phyloP scores from a whole-genome alignment of 2,797 vertebrate species.

The Pitangus sulphuratus region DNA sequence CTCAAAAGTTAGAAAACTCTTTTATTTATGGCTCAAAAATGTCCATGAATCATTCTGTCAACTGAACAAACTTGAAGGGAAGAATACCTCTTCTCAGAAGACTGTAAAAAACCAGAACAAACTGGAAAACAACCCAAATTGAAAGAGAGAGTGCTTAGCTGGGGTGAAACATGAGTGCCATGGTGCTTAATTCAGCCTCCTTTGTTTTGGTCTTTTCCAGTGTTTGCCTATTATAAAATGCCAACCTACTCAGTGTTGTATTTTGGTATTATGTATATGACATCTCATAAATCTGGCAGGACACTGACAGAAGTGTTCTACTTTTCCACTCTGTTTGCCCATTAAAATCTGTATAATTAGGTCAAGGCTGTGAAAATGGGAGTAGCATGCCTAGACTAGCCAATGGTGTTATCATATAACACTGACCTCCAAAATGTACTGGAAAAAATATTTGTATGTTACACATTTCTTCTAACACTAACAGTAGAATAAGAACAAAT shows the following conservation, averaged over 20 bases:
- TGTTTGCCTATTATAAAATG: neutral
- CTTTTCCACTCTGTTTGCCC: neutral
- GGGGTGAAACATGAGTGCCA: neutral
- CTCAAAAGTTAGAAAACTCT: neutral
- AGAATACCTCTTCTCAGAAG: constrained; percentile 25
- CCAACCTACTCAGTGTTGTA: neutral
- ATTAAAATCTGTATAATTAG: neutral
- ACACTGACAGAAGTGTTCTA: neutral
- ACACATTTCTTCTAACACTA: neutral
- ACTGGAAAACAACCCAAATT: neutral
- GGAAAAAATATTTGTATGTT: neutral
- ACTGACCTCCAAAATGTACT: neutral
- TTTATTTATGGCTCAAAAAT: constrained; percentile 46
- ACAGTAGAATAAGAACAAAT: neutral
- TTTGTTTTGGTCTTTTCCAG: constrained; percentile 6
- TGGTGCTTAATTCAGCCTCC: neutral
- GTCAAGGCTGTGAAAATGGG: neutral
- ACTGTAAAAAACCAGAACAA: neutral
- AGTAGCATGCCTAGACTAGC: neutral
- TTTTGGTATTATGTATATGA: neutral
- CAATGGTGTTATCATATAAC: neutral
- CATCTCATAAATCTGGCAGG: neutral
- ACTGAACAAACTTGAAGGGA: neutral
- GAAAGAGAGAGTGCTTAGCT: neutral
- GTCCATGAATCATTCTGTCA: constrained; percentile 48